A percentile compares a stretch with the other conserved stretches of the same genome.
Evolutionary conservation across 2,797 vertebrate genomes (phyloP).

Genomic region (Hoplostethus mediterraneus): DNA sequence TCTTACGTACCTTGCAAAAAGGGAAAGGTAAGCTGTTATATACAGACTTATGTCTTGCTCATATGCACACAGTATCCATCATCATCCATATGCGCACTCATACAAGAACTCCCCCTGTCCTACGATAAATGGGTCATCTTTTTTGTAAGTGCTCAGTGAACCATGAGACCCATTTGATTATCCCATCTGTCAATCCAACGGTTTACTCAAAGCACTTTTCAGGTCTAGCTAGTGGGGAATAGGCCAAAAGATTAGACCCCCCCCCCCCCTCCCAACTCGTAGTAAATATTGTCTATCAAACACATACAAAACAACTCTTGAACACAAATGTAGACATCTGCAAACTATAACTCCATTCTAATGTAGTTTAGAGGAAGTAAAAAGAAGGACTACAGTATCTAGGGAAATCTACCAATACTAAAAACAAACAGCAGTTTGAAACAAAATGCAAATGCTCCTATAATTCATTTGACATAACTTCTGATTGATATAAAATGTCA

Average conservation of each 20-base stretch:
- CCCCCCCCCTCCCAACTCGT: conserved; percentile 48
- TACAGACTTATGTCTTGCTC: conserved; percentile 51
- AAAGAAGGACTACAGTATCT: conserved; percentile 39
- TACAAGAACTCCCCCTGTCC: conserved; percentile 50
- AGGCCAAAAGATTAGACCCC: conserved; percentile 41
- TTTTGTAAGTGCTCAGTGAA: conserved; percentile 66
- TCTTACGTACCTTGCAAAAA: conserved; percentile 31
- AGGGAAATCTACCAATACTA: conserved; percentile 67
- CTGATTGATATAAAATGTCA: conserved; percentile 58
- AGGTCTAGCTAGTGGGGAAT: conserved; percentile 52
- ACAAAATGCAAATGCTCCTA: conserved; percentile 56
- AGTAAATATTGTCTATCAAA: conserved; percentile 62
- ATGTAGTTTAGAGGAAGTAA: conserved; percentile 57
- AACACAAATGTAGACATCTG: conserved; percentile 67
- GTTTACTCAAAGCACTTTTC: conserved; percentile 64
- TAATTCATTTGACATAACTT: conserved; percentile 52
- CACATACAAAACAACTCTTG: conserved; percentile 68
- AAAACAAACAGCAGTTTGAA: conserved; percentile 60
- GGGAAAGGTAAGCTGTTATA: conserved; percentile 38
- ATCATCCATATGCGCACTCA: conserved; percentile 47
- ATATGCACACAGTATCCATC: conserved; percentile 36
- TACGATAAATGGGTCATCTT: conserved; percentile 63
- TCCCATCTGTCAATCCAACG: conserved; percentile 67
- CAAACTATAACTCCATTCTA: conserved; percentile 68
- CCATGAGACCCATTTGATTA: conserved; percentile 50